These are phyloP conservation scores for Ligdia adustata DNA, from an alignment of 2,888 invertebrate genomes.

Conservation along the genomic window DNA sequence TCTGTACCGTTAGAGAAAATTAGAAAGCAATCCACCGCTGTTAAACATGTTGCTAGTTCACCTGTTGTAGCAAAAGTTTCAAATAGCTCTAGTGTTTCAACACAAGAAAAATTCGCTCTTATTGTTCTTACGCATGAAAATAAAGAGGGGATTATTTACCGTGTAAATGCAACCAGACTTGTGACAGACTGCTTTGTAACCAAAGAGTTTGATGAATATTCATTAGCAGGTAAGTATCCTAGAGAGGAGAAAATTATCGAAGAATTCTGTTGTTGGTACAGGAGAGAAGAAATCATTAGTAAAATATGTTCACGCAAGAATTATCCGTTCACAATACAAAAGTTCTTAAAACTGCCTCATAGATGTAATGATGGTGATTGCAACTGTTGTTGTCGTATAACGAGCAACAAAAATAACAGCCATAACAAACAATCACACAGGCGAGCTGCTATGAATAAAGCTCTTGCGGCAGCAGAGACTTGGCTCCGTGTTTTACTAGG, in stretches of 20 bases:
- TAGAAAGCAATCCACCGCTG: too few species aligned
- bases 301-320: slow-evolving; percentile 7
- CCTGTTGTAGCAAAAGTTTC: too few species aligned
- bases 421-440: background rate
- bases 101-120: slow-evolving; percentile 6
- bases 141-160: background rate
- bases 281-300: slow-evolving; percentile 32
- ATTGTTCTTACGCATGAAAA: slow-evolving; percentile 7
- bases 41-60: too few species aligned
- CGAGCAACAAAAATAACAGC: background rate
- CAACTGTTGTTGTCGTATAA: slow-evolving; percentile 40
- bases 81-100: too few species aligned
- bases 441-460: slow-evolving; percentile 1
- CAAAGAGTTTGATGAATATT: slow-evolving; percentile 2
- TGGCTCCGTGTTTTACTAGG: slow-evolving; percentile 3
- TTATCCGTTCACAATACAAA: slow-evolving; percentile 4
- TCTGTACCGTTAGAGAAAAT: too few species aligned
- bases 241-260: slow-evolving; percentile 10
- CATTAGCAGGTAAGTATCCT: slow-evolving; percentile 7
- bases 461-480: background rate
- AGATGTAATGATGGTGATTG: slow-evolving; percentile 36
- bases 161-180: slow-evolving; percentile 4
- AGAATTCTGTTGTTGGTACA: slow-evolving; percentile 48
- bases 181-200: slow-evolving; percentile 21
- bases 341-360: slow-evolving; percentile 36